Conservation (phyloP, 2,797 vertebrate genomes). For the Sibirionetta formosa region DNA sequence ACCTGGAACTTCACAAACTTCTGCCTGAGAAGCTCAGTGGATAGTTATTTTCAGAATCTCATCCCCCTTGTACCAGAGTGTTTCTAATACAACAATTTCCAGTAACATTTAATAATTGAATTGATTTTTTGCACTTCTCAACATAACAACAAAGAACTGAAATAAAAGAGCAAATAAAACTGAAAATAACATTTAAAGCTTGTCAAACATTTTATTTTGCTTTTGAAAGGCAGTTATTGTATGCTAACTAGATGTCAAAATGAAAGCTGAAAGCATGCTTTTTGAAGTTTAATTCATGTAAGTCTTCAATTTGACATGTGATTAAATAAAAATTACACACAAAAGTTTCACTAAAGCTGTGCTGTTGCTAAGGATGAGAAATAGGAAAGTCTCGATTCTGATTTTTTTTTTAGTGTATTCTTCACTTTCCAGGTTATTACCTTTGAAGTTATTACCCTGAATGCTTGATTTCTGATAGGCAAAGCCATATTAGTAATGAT, state of each 20-base stretch:
- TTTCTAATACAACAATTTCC: conserved; percentile 33
- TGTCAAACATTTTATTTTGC: conserved; percentile 72
- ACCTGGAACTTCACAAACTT: conserved; percentile 18
- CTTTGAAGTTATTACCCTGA: not conserved
- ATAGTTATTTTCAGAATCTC: conserved; percentile 8
- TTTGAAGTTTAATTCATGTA: conserved; percentile 75
- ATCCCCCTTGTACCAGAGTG: not conserved
- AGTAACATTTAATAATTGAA: conserved; percentile 67
- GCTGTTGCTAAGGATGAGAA: conserved; percentile 16
- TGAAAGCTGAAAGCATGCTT: conserved; percentile 63
- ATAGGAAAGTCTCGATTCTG: not conserved
- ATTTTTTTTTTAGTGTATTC: not conserved
- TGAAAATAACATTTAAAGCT: conserved; percentile 73
- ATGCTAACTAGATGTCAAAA: conserved; percentile 76
- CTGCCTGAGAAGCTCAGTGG: conserved; percentile 12
- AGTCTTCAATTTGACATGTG: conserved; percentile 58
- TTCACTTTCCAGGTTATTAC: not conserved
- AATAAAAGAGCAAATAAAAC: conserved; percentile 67
- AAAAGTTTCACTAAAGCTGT: conserved; percentile 32
- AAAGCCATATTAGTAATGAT: not conserved
- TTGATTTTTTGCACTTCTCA: conserved; percentile 60
- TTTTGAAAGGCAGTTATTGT: conserved; percentile 80
- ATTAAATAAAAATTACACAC: conserved; percentile 70
- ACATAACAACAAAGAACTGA: conserved; percentile 58
- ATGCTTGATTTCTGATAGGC: not conserved